Conservation (phyloP, 2,113 vertebrate species). For the Speoplatyrhinus poulsoni region DNA sequence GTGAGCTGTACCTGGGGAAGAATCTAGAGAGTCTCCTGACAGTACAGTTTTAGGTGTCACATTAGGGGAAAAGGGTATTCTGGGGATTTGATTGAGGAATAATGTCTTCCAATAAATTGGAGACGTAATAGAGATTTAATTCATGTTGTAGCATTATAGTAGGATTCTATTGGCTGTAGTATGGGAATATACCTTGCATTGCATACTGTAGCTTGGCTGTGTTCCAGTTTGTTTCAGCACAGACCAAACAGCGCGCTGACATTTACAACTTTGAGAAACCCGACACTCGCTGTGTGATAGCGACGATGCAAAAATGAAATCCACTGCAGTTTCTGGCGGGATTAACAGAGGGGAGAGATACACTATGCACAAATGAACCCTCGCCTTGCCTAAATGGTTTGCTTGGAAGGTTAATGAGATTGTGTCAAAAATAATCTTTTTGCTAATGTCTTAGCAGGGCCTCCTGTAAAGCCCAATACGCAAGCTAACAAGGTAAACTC, state of each 20-base stretch:
- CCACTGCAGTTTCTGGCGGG: too few relatives aligned
- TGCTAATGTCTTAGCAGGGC: neutral
- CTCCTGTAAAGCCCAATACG: neutral
- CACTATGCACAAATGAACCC: too few relatives aligned
- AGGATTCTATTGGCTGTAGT: too few relatives aligned
- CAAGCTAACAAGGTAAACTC: neutral
- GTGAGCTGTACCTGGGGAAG: constrained; percentile 24
- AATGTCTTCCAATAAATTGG: neutral
- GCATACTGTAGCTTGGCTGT: too few relatives aligned
- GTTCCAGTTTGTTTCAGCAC: too few relatives aligned
- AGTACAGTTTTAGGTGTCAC: constrained; percentile 29
- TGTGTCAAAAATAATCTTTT: neutral
- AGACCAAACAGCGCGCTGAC: too few relatives aligned
- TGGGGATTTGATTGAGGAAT: constrained; percentile 37
- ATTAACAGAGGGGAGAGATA: too few relatives aligned
- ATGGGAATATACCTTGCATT: too few relatives aligned
- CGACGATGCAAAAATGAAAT: too few relatives aligned
- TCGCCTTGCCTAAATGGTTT: neutral
- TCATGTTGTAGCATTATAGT: too few relatives aligned
- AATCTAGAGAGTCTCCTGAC: constrained; percentile 16
- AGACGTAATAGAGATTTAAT: constrained; percentile 6
- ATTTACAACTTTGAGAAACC: too few relatives aligned
- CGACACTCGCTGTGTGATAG: too few relatives aligned
- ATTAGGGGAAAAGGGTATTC: constrained; percentile 16
- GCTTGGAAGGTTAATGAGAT: neutral